These are phyloP conservation scores for Scylla paramamosain DNA, from an alignment of 1,140 invertebrate species.

Conservation along the genomic window DNA sequence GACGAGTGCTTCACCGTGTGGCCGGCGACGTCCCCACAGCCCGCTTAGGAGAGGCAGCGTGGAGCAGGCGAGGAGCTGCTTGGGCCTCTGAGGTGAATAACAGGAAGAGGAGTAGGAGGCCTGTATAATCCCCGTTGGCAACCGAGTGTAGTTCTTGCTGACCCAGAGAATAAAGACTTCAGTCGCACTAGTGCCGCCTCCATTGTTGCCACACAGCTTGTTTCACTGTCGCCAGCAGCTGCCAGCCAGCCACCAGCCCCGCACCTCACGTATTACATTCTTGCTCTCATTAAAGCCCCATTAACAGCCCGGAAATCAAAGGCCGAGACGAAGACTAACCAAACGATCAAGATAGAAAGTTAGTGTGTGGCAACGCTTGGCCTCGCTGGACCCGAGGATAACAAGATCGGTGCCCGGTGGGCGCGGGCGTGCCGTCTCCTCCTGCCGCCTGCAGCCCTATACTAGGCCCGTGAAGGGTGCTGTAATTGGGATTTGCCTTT, in stretches of 20 bases:
- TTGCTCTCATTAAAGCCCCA: neutral
- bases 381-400: neutral
- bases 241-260: neutral
- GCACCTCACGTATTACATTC: neutral
- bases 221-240: neutral
- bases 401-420: neutral
- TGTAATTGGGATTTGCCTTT: neutral
- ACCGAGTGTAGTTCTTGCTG: conserved; percentile 20
- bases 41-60: neutral
- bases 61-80: neutral
- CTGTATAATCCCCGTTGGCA: neutral
- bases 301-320: neutral
- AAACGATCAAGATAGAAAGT: neutral
- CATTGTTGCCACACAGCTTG: neutral
- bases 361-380: neutral
- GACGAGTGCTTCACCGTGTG: neutral
- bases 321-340: neutral
- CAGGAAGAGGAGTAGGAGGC: neutral
- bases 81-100: neutral
- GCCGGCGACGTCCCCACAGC: neutral
- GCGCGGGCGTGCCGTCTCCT: neutral
- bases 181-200: neutral
- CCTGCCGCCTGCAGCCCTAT: neutral
- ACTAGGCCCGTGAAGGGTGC: neutral
- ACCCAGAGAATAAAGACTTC: conserved; percentile 8